Percentiles rank a stretch among this genome's conserved stretches.
These are phyloP conservation scores for Cacatua alba DNA, from an alignment of 2,113 vertebrate genomes.

Conservation along the genomic window DNA sequence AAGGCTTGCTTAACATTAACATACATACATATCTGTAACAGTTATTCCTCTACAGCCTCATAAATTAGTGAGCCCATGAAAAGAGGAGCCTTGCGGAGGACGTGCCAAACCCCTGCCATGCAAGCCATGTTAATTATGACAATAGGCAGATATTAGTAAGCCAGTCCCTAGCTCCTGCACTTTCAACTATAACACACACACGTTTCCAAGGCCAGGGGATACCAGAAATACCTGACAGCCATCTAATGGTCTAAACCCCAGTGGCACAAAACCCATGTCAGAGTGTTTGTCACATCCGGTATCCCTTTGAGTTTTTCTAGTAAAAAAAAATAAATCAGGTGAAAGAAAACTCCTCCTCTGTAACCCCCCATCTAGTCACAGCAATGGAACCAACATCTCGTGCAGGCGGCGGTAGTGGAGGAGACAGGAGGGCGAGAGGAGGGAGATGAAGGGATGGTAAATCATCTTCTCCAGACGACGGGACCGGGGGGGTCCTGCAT, in stretches of 20 bases:
- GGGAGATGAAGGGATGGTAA: neutral
- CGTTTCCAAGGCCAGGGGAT: neutral
- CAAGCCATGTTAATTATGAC: conserved; percentile 19
- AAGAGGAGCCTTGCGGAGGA: neutral
- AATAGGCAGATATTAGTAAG: conserved; percentile 24
- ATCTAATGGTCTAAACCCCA: neutral
- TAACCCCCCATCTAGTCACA: neutral
- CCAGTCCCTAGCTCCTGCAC: neutral
- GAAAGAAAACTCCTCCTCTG: neutral
- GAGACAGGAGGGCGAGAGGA: neutral
- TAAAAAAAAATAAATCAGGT: neutral
- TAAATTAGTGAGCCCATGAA: conserved; percentile 26
- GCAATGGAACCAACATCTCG: neutral
- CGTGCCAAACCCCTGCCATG: neutral
- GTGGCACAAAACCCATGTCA: neutral
- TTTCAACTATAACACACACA: neutral
- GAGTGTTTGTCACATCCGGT: neutral
- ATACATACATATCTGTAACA: neutral
- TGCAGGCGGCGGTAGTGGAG: neutral
- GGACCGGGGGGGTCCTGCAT: neutral
- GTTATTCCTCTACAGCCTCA: conserved; percentile 31
- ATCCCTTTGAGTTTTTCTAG: neutral
- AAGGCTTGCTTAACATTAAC: neutral
- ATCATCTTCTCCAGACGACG: neutral
- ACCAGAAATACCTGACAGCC: neutral